Conservation (phyloP, 1,140 invertebrate genomes). For the Trichonephila clavipes region DNA sequence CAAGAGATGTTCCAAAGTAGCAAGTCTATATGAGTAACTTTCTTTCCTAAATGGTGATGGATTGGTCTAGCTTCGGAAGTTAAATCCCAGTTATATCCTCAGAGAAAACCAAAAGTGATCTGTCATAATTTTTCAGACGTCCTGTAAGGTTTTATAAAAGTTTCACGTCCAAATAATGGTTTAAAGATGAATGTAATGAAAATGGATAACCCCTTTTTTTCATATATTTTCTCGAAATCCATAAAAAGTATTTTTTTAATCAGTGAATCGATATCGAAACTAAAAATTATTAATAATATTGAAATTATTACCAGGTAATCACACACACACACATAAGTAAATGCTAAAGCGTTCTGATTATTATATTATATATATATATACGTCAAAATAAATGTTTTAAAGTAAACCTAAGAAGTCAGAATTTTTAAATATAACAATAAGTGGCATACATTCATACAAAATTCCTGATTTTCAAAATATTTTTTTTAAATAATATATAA, state of each 20-base stretch:
- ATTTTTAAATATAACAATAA: no score
- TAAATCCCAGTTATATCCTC: background rate
- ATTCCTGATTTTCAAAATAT: no score
- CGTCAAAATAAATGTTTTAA: no score
- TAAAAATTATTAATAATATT: background rate
- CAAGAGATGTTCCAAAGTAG: background rate
- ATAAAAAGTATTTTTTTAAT: background rate
- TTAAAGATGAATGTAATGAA: background rate
- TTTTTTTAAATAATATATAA: no score
- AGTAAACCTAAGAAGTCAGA: no score
- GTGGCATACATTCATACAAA: no score
- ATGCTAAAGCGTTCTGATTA: no score
- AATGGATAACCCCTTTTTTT: background rate
- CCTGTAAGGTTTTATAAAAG: background rate
- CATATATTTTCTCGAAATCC: background rate
- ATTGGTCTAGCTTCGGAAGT: constrained; percentile 6
- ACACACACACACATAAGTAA: no score
- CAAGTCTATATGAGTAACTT: background rate
- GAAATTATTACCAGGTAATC: no score
- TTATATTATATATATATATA: no score
- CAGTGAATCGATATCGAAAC: background rate
- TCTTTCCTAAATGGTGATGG: constrained; percentile 16
- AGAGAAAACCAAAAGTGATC: background rate
- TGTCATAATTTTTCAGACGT: background rate
- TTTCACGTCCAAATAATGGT: constrained; percentile 22